These are phyloP conservation scores for Timema cristinae DNA, from an alignment of 2,888 invertebrate genomes.

Conservation along the genomic window DNA sequence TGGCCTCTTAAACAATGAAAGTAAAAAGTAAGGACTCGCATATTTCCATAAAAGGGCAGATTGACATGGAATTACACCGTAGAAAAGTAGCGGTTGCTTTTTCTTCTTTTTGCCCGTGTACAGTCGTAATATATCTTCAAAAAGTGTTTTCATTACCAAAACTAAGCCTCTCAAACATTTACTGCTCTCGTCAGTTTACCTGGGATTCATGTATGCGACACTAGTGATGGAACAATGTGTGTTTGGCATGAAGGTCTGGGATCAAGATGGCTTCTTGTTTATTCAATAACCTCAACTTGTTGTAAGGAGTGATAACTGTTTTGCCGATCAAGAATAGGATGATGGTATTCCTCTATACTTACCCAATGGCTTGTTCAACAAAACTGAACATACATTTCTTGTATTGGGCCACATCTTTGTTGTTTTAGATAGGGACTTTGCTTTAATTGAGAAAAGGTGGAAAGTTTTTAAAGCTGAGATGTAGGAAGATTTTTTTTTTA, in stretches of 20 bases:
- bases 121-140: conserved; percentile 36
- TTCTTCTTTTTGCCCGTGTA: conserved; percentile 16
- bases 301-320: conserved; percentile 15
- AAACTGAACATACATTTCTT: conserved; percentile 25
- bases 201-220: conserved; percentile 33
- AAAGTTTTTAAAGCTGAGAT: conserved; percentile 16
- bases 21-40: not conserved
- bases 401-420: conserved; percentile 32
- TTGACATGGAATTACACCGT: not conserved
- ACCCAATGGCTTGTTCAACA: conserved; percentile 8
- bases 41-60: too few species aligned
- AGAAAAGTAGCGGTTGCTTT: not conserved
- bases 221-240: conserved; percentile 33
- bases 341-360: conserved; percentile 13
- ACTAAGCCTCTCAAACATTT: conserved; percentile 37
- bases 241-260: conserved; percentile 35
- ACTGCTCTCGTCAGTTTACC: conserved; percentile 35
- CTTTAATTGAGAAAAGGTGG: conserved; percentile 31
- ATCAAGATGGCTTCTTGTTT: conserved; percentile 33
- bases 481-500: not conserved
- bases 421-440: conserved; percentile 32
- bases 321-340: conserved; percentile 15
- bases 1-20: not conserved
- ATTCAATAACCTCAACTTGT: conserved; percentile 10
- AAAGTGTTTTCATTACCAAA: conserved; percentile 38